Evolutionary conservation across 2,113 vertebrate genomes (phyloP), one percentile per base, ranked within the genome.

Genomic region (Pedetes capensis): DNA sequence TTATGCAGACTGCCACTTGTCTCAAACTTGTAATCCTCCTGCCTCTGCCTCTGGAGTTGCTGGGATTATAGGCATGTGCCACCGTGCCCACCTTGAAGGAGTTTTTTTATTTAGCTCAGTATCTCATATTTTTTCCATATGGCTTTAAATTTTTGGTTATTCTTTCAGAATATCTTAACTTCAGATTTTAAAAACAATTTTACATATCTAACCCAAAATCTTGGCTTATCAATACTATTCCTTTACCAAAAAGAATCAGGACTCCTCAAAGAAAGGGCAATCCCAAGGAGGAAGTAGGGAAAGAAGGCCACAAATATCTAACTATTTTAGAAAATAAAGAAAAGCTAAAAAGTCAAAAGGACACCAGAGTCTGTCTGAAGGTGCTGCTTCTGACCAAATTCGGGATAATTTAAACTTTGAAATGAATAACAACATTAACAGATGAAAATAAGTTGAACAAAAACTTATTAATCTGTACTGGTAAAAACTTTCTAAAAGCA

Each of bases 241-340:
- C 37, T 55, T 82, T 87, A 86, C 32, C 87, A 87, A 93, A 84
- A 95, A 27, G 37, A 84, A 61, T 34, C 27, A 85, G 12, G 23
- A 94, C 23, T 80, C 39, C 39, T 89, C 29, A 23, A 95, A 85
- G 78, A 95, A 96, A 82, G 12, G 12, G 44, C 37, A 93, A 79
- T 86, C 71, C 27, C 63, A 95, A 68, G 92, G 37, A 13, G 95
- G 10, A 85, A 3, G n/a, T 6, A 94, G 22, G 20, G 87, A 92
- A 87, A 83, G 16, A 37, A 82, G 8, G 89, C 71, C 57, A n/a
- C 61, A 83, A 69, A 32, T 57, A 75, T 61, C 39, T 61, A 49
- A 90, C 29, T 76, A 71, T 69, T 89, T 22, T 22, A 88, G 37
- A 85, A 83, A 96, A 92, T 87, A 92, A 89, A 18, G 42, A n/a